Percentiles rank a stretch among this genome's conserved stretches.
phyloP scores from a whole-genome alignment of 2,888 invertebrate species.

The Erebia ligea region DNA sequence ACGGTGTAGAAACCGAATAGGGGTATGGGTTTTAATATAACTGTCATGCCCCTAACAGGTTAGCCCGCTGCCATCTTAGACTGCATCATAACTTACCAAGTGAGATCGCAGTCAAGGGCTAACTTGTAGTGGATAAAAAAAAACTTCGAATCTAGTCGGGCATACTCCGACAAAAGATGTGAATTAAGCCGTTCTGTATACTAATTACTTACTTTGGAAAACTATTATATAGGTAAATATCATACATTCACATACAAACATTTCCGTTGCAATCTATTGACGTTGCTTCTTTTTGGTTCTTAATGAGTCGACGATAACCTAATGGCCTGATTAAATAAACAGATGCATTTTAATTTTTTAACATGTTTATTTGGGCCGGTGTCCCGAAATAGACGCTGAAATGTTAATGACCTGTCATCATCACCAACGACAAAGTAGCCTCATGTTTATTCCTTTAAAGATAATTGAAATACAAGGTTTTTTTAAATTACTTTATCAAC shows the following conservation, averaged over 20 bases:
- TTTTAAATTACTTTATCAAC: not conserved
- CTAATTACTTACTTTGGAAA: not conserved
- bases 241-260: not conserved
- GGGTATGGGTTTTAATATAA: too few species aligned
- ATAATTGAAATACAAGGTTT: not conserved
- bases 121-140: too few species aligned
- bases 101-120: too few species aligned
- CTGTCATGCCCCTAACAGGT: too few species aligned
- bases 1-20: too few species aligned
- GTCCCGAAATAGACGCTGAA: constrained; percentile 11
- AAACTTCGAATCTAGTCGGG: too few species aligned
- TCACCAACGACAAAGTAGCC: constrained; percentile 1
- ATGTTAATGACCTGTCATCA: constrained; percentile 7
- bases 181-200: too few species aligned
- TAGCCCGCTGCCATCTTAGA: too few species aligned
- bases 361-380: constrained; percentile 27
- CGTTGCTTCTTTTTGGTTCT: constrained; percentile 23
- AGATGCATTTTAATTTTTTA: constrained; percentile 37
- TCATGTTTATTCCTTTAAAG: not conserved
- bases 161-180: too few species aligned
- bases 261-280: constrained; percentile 12
- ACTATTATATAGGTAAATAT: not conserved
- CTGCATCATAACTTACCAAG: too few species aligned
- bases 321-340: constrained; percentile 39
- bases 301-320: constrained; percentile 39